Conservation (phyloP, 64 coral and sea anemone species). For the Astreopora myriophthalma region DNA sequence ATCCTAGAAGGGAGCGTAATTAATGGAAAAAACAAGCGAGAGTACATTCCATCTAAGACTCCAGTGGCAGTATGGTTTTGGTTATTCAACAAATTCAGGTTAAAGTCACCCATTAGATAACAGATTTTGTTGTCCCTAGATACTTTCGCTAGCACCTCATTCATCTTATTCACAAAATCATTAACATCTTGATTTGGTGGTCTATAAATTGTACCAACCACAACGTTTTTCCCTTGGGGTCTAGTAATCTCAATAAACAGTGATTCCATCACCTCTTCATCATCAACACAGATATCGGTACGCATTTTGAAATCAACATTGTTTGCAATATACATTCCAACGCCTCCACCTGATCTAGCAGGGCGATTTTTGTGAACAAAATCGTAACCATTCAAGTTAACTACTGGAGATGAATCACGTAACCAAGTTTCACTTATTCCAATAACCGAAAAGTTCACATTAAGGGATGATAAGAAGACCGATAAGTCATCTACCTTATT, state of each 20-base stretch:
- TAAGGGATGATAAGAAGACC: neutral
- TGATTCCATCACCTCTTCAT: neutral
- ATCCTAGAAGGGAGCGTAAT: no score
- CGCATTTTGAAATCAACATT: neutral
- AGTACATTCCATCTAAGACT: no score
- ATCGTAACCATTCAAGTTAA: conserved; percentile 19
- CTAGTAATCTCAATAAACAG: conserved; percentile 9
- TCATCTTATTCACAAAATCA: neutral
- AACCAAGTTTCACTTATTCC: conserved; percentile 22
- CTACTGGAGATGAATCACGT: neutral
- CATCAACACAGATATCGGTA: neutral
- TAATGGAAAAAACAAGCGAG: no score
- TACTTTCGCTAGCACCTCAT: neutral
- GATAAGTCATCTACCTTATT: neutral
- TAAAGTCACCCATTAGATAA: neutral
- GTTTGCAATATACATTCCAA: conserved; percentile 3
- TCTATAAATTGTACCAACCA: conserved; percentile 18
- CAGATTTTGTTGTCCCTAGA: conserved; percentile 32
- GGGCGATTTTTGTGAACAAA: conserved; percentile 3
- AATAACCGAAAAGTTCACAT: conserved; percentile 33
- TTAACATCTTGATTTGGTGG: conserved; percentile 8
- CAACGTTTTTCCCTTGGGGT: conserved; percentile 13
- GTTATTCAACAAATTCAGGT: neutral
- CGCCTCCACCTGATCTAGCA: neutral
- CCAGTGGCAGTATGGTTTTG: no score